phyloP scores from a whole-genome alignment of 2,797 vertebrate genomes.

The Philypnodon macrostomus region DNA sequence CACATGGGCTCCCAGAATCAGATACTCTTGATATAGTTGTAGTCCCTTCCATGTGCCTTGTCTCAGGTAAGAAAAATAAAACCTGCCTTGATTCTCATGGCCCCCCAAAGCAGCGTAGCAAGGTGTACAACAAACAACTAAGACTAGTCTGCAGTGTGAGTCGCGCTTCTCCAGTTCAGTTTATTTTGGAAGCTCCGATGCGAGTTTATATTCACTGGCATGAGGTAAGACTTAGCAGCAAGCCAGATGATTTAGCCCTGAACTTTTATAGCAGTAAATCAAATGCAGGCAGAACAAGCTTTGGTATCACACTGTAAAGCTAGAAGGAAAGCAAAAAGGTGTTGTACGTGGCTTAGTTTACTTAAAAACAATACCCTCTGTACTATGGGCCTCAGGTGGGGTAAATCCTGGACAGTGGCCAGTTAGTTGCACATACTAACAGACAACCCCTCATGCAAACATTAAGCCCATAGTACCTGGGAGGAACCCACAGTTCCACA shows the following conservation, averaged over 20 bases:
- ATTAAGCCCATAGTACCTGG: too few relatives aligned
- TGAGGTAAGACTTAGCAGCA: constrained; percentile 42
- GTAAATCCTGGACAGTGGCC: too few relatives aligned
- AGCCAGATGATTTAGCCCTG: constrained; percentile 38
- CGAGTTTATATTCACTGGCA: constrained; percentile 19
- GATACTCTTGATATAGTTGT: constrained; percentile 47
- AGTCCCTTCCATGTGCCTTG: constrained; percentile 29
- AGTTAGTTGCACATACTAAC: too few relatives aligned
- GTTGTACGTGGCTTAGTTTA: constrained; percentile 3
- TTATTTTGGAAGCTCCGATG: constrained; percentile 22
- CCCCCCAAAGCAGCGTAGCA: constrained; percentile 18
- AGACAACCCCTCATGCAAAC: too few relatives aligned
- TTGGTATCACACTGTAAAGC: constrained; percentile 7
- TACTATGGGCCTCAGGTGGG: too few relatives aligned
- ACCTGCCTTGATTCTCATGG: constrained; percentile 18
- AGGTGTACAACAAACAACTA: constrained; percentile 25
- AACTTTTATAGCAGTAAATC: constrained; percentile 33
- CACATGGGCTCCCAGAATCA: constrained; percentile 58
- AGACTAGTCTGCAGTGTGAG: constrained; percentile 15
- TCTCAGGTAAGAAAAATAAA: constrained; percentile 20
- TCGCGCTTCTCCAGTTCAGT: constrained; percentile 23
- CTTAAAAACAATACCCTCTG: too few relatives aligned
- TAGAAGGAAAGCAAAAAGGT: constrained; percentile 7
- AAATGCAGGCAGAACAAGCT: constrained; percentile 37
- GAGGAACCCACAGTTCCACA: too few relatives aligned